Percentiles rank a stretch among this genome's conserved stretches.
Conservation (phyloP, 2,113 vertebrate genomes). For the Entelurus aequoreus region DNA sequence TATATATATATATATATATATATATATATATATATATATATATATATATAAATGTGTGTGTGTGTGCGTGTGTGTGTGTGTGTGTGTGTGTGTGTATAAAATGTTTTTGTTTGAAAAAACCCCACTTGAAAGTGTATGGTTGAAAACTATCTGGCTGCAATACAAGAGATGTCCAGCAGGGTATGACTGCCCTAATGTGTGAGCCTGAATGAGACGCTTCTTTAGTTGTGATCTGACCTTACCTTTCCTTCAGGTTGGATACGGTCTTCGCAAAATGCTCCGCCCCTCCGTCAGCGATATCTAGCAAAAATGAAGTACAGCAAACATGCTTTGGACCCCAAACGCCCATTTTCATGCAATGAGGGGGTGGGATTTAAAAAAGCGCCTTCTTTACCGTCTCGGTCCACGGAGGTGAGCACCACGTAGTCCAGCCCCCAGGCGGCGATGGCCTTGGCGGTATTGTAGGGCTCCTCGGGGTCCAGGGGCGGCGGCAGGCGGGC, state of each 20-base stretch:
- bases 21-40: too few species aligned
- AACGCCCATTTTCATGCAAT: background rate
- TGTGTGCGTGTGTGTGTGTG: too few species aligned
- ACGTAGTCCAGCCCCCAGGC: conserved; percentile 97
- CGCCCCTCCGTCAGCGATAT: conserved; percentile 89
- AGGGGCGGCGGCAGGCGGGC: conserved; percentile 80
- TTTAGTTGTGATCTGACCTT: background rate
- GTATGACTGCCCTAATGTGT: too few species aligned
- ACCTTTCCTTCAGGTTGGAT: conserved; percentile 87
- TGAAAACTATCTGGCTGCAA: too few species aligned
- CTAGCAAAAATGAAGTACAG: conserved; percentile 51
- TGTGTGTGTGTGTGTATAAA: too few species aligned
- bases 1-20: too few species aligned
- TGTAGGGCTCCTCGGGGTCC: conserved; percentile 85
- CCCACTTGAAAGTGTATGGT: too few species aligned
- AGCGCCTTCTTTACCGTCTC: conserved; percentile 78
- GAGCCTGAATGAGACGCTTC: background rate
- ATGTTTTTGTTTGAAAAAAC: too few species aligned
- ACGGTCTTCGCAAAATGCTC: conserved; percentile 91
- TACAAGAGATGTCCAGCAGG: too few species aligned
- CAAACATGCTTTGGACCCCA: background rate
- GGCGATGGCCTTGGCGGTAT: conserved; percentile 86
- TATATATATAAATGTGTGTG: too few species aligned
- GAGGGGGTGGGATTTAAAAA: background rate
- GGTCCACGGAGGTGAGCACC: conserved; percentile 94